These are phyloP conservation scores for Luperina testacea DNA, from an alignment of 2,888 invertebrate genomes.

Conservation along the genomic window DNA sequence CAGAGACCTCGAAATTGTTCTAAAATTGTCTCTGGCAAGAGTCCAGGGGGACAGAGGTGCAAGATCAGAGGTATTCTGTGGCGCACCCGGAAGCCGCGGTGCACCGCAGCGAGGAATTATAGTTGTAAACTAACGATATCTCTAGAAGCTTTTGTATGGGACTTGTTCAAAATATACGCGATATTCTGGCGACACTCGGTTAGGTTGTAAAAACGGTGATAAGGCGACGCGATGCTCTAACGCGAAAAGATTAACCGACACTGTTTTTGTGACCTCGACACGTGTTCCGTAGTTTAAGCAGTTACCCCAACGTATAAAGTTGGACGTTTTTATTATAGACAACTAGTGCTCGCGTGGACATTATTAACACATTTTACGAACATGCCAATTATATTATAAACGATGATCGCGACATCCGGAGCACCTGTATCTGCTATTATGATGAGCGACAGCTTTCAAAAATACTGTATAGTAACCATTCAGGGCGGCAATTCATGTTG, in stretches of 20 bases:
- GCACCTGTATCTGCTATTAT: constrained; percentile 46
- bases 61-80: constrained; percentile 66
- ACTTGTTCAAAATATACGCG: constrained; percentile 31
- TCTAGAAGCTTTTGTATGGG: constrained; percentile 43
- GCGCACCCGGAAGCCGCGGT: constrained; percentile 61
- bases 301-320: constrained; percentile 25
- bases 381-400: constrained; percentile 28
- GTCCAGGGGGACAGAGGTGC: constrained; percentile 76
- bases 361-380: constrained; percentile 41
- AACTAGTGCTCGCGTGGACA: constrained; percentile 16
- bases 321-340: constrained; percentile 26
- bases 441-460: constrained; percentile 32
- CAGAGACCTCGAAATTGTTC: constrained; percentile 75
- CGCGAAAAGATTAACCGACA: constrained; percentile 43
- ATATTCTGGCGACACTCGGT: constrained; percentile 29
- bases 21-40: constrained; percentile 77
- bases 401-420: constrained; percentile 16
- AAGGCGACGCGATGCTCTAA: constrained; percentile 45
- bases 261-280: constrained; percentile 44
- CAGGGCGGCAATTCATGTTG: constrained; percentile 38
- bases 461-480: constrained; percentile 45
- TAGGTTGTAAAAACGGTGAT: constrained; percentile 52
- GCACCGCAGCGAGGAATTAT: constrained; percentile 36
- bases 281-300: constrained; percentile 37
- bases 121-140: constrained; percentile 33